A percentile compares a stretch with the other conserved stretches of the same genome.
Conservation (phyloP, 1,140 invertebrate species). For the Papilio polytes region DNA sequence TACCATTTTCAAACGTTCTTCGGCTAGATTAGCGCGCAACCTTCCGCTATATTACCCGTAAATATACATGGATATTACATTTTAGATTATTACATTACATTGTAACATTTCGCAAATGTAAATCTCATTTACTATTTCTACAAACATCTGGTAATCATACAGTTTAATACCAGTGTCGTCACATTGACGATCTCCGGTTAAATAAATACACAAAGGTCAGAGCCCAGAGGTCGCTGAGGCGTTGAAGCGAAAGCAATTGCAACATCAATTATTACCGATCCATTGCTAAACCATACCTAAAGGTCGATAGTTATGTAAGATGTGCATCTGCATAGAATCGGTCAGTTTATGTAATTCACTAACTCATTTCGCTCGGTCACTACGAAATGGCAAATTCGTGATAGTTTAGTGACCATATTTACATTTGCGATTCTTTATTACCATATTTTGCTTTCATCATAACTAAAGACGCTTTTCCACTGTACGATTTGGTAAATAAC, state of each 20-base stretch:
- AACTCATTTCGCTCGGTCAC: conserved; percentile 28
- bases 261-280: conserved; percentile 50
- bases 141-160: conserved; percentile 20
- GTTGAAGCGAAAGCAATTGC: conserved; percentile 56
- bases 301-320: conserved; percentile 61
- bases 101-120: not conserved
- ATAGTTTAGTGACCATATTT: conserved; percentile 37
- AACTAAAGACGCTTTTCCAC: not conserved
- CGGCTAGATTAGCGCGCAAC: too few relatives aligned
- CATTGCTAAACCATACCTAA: conserved; percentile 57
- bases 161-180: conserved; percentile 23
- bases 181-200: conserved; percentile 25
- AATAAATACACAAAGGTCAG: conserved; percentile 48
- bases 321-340: conserved; percentile 55
- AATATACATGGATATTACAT: too few relatives aligned
- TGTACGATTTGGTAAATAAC: too few relatives aligned
- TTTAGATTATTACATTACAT: too few relatives aligned
- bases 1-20: too few relatives aligned
- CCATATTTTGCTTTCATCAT: conserved; percentile 29
- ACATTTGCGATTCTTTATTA: conserved; percentile 32
- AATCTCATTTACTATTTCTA: not conserved
- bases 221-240: conserved; percentile 48
- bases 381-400: conserved; percentile 38
- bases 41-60: too few relatives aligned
- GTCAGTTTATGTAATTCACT: conserved; percentile 55